Evolutionary conservation across 2,113 vertebrate species (phyloP).

Genomic region (Heterocephalus glaber): DNA sequence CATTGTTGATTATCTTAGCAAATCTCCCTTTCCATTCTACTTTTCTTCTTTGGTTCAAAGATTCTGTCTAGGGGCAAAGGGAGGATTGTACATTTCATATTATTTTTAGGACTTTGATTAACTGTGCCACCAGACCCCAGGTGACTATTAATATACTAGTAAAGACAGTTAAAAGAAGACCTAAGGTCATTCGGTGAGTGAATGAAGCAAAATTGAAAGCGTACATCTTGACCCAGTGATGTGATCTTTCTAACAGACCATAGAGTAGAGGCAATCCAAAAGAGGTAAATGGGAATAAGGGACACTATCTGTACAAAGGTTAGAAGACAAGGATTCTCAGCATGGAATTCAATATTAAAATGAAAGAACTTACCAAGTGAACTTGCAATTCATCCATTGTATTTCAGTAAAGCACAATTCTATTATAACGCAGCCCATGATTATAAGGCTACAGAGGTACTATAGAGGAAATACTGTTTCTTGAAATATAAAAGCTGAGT

Average conservation of each 20-base stretch:
- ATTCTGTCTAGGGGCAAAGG: conserved; percentile 68
- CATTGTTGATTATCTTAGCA: conserved; percentile 75
- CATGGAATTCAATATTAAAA: conserved; percentile 70
- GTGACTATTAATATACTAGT: conserved; percentile 82
- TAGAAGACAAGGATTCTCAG: conserved; percentile 70
- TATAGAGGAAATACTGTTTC: conserved; percentile 54
- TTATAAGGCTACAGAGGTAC: conserved; percentile 59
- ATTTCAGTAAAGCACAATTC: conserved; percentile 71
- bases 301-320: conserved; percentile 68
- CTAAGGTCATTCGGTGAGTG: conserved; percentile 79
- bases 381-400: conserved; percentile 62
- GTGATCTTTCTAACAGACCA: conserved; percentile 74
- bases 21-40: conserved; percentile 72
- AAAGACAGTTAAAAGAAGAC: conserved; percentile 81
- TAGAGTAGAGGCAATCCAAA: conserved; percentile 73
- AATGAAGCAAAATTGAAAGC: conserved; percentile 80
- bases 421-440: conserved; percentile 50
- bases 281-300: conserved; percentile 68
- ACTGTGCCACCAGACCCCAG: conserved; percentile 75
- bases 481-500: conserved; percentile 62
- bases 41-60: conserved; percentile 76
- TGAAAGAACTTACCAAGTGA: conserved; percentile 68
- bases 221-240: conserved; percentile 74
- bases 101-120: conserved; percentile 82
- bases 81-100: conserved; percentile 70